Percentiles rank a stretch among this genome's conserved stretches.
Conservation (phyloP, 2,888 invertebrate genomes). For the Pseudeuparius sepicola region DNA sequence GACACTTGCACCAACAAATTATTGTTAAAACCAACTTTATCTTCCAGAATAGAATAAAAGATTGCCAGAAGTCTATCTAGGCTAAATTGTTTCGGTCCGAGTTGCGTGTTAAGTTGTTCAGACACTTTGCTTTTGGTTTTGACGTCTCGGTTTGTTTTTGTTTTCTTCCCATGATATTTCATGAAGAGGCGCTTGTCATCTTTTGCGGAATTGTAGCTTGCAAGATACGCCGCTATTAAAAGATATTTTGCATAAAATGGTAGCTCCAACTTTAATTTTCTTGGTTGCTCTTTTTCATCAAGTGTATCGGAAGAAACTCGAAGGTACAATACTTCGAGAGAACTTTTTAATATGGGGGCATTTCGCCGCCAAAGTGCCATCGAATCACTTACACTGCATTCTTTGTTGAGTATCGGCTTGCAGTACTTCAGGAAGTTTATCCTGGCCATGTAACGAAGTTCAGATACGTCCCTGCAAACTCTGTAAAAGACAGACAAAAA, state of each 20-base stretch:
- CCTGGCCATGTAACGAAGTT: constrained; percentile 71
- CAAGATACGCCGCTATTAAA: constrained; percentile 82
- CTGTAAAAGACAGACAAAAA: constrained; percentile 77
- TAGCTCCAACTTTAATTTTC: constrained; percentile 48
- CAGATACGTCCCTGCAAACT: constrained; percentile 76
- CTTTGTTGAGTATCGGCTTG: constrained; percentile 62
- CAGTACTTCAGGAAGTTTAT: constrained; percentile 67
- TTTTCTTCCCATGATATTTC: constrained; percentile 65
- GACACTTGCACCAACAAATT: constrained; percentile 81
- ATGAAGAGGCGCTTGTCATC: constrained; percentile 80
- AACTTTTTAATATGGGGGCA: constrained; percentile 61
- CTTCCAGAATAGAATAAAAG: constrained; percentile 55
- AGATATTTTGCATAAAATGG: constrained; percentile 87
- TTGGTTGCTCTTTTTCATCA: constrained; percentile 15
- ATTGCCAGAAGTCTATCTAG: constrained; percentile 32
- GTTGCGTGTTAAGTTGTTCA: constrained; percentile 53
- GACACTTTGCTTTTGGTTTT: constrained; percentile 49
- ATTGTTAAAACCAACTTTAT: constrained; percentile 75
- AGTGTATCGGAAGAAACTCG: constrained; percentile 40
- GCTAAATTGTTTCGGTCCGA: constrained; percentile 63
- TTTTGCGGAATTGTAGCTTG: constrained; percentile 85
- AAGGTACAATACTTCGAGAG: constrained; percentile 68
- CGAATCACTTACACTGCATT: constrained; percentile 53
- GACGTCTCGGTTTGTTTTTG: constrained; percentile 52
- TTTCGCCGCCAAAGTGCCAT: constrained; percentile 72